Conservation (phyloP, 2,113 vertebrate genomes). For the Miniopterus natalensis region DNA sequence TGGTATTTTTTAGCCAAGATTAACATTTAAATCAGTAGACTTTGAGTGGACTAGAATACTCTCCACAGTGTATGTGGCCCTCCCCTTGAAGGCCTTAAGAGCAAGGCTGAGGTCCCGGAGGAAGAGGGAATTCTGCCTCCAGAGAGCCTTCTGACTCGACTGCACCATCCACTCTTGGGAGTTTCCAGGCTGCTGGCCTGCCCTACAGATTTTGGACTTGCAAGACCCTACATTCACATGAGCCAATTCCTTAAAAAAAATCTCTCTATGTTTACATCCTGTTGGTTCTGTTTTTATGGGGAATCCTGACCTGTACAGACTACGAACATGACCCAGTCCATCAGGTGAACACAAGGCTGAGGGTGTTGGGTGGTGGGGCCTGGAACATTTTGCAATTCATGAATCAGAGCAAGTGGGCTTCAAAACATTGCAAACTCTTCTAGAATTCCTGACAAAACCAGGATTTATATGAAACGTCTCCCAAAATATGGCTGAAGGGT, state of each 20-base stretch:
- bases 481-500: background rate
- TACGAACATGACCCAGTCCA: background rate
- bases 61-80: background rate
- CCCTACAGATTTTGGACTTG: background rate
- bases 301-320: background rate
- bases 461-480: background rate
- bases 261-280: background rate
- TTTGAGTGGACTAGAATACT: background rate
- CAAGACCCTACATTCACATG: background rate
- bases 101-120: background rate
- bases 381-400: background rate
- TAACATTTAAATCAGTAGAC: background rate
- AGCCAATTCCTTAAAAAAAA: background rate
- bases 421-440: background rate
- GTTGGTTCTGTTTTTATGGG: background rate
- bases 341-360: background rate
- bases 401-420: slow-evolving; percentile 21
- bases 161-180: background rate
- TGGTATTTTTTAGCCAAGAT: background rate
- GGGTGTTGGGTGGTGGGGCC: background rate
- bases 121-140: background rate
- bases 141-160: background rate
- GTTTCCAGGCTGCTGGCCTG: background rate
- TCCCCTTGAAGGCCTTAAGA: background rate
- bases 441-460: slow-evolving; percentile 36